phyloP scores from a whole-genome alignment of 2,797 vertebrate genomes.

The Premnoplex brunnescens region DNA sequence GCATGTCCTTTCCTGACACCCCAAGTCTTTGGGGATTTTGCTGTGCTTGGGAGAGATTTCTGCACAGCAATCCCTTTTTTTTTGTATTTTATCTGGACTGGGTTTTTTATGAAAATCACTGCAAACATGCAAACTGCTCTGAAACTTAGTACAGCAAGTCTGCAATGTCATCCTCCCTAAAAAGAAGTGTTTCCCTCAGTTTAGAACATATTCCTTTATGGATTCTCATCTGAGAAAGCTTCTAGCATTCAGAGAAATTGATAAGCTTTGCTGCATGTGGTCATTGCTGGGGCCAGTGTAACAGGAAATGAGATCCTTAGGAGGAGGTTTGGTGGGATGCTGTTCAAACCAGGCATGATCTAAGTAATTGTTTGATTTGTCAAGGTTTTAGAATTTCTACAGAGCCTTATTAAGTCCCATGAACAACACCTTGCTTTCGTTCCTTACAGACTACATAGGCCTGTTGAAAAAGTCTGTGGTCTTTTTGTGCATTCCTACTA shows the following conservation, averaged over 20 bases:
- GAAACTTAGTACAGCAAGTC: background rate
- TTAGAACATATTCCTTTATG: background rate
- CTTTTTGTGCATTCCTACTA: background rate
- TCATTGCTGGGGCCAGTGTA: background rate
- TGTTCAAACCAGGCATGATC: background rate
- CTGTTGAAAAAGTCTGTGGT: background rate
- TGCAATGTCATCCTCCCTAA: background rate
- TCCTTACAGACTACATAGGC: background rate
- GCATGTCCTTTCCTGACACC: background rate
- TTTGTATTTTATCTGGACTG: background rate
- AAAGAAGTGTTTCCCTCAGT: background rate
- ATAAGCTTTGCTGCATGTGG: background rate
- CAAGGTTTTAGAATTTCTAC: background rate
- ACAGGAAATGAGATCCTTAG: background rate
- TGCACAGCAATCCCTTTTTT: background rate
- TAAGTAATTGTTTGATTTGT: background rate
- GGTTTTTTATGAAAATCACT: background rate
- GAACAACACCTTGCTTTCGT: background rate
- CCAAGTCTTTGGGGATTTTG: background rate
- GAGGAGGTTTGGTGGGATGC: background rate
- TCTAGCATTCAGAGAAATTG: background rate
- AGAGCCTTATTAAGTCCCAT: background rate
- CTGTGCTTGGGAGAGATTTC: background rate
- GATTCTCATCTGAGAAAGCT: background rate
- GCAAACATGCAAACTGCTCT: background rate